Conservation (phyloP, 2,888 invertebrate species). For the Parnassius mnemosyne region DNA sequence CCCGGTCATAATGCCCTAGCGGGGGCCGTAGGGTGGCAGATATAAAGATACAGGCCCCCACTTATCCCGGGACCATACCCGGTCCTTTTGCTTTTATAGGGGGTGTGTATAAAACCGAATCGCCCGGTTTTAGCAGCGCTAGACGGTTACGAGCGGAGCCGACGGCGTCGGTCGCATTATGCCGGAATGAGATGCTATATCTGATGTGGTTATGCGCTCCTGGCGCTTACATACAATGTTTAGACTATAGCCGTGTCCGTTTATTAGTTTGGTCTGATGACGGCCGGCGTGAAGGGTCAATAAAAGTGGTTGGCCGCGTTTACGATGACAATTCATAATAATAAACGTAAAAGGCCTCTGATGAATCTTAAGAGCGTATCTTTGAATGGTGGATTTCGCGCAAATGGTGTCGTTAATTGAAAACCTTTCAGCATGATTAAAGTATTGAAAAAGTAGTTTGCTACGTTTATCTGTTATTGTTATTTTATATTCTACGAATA, state of each 20-base stretch:
- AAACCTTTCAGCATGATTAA: conserved; percentile 31
- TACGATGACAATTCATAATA: conserved; percentile 41
- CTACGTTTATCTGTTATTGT: too few species aligned
- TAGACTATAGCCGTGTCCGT: conserved; percentile 54
- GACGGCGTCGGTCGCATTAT: conserved; percentile 53
- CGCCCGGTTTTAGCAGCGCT: conserved; percentile 79
- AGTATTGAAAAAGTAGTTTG: conserved; percentile 3
- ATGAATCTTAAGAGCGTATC: conserved; percentile 29
- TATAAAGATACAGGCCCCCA: conserved; percentile 80
- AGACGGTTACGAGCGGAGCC: conserved; percentile 77
- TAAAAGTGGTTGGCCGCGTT: conserved; percentile 51
- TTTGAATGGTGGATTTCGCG: conserved; percentile 19
- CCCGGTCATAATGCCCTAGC: conserved; percentile 76
- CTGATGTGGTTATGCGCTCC: conserved; percentile 68
- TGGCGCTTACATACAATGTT: conserved; percentile 70
- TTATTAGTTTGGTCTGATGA: conserved; percentile 53
- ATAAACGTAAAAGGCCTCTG: conserved; percentile 42
- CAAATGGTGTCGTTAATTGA: conserved; percentile 21
- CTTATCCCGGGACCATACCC: conserved; percentile 76
- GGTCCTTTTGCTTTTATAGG: conserved; percentile 81
- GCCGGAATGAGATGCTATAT: conserved; percentile 61
- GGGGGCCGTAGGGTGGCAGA: conserved; percentile 72
- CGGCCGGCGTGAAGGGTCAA: conserved; percentile 48
- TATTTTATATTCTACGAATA: too few species aligned
- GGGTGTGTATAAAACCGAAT: conserved; percentile 81